Conservation (phyloP, 2,797 vertebrate genomes). For the Varecia variegata region DNA sequence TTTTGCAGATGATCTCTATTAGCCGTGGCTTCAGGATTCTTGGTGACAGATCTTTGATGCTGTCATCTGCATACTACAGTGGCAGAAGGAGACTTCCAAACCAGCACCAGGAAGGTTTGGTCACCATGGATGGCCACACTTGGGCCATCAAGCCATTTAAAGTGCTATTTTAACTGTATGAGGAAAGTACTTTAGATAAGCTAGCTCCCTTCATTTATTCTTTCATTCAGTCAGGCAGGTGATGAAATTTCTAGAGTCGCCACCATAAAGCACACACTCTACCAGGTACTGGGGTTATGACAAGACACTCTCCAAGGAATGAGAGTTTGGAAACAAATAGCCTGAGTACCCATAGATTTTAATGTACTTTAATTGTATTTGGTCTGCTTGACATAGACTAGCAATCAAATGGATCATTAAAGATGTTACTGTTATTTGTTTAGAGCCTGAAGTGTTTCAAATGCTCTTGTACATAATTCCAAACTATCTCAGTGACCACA, state of each 20-base stretch:
- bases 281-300: neutral
- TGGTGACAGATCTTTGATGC: neutral
- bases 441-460: constrained; percentile 26
- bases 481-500: neutral
- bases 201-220: neutral
- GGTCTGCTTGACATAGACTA: constrained; percentile 15
- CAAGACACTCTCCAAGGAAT: neutral
- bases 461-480: constrained; percentile 10
- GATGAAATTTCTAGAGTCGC: neutral
- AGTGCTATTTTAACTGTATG: neutral
- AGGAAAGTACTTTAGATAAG: neutral
- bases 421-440: constrained; percentile 27
- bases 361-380: constrained; percentile 39
- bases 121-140: neutral
- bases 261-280: neutral
- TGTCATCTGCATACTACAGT: neutral
- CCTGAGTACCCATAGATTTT: neutral
- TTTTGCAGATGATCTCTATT: neutral
- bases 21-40: neutral
- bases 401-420: constrained; percentile 37
- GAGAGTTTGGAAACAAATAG: neutral
- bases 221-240: neutral
- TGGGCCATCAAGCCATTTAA: neutral
- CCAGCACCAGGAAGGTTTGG: neutral
- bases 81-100: neutral